A percentile compares a stretch with the other conserved stretches of the same genome.
These are phyloP conservation scores for Yoshiicerus persimilis DNA, from an alignment of 1,140 invertebrate species.

Conservation along the genomic window DNA sequence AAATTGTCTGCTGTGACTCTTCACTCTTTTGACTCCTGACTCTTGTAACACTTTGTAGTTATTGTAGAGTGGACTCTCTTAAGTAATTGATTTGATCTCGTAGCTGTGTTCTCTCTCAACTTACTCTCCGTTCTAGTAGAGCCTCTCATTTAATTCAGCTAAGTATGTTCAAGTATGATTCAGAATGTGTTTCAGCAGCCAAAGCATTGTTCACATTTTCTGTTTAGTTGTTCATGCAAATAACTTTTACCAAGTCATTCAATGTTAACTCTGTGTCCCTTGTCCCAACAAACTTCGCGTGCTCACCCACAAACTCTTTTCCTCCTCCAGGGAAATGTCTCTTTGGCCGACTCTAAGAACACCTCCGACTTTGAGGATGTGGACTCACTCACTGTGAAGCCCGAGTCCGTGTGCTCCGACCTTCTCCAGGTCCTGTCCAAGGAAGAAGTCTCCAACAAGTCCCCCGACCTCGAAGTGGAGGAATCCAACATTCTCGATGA, in stretches of 20 bases:
- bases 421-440: neutral
- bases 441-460: neutral
- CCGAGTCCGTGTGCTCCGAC: constrained; percentile 30
- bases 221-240: neutral
- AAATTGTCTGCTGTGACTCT: no score
- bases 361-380: constrained; percentile 32
- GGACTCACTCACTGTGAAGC: constrained; percentile 29
- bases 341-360: neutral
- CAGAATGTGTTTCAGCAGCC: neutral
- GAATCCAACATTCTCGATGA: neutral
- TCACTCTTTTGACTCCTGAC: no score
- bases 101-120: no score
- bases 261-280: neutral
- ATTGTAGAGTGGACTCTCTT: no score
- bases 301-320: no score
- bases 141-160: no score
- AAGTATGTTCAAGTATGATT: neutral
- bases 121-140: no score
- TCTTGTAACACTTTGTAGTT: no score
- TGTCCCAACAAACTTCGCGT: neutral
- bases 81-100: no score
- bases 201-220: neutral
- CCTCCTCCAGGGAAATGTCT: neutral
- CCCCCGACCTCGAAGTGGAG: neutral
- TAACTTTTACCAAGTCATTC: neutral